These are phyloP conservation scores for Drosophila pachea DNA, from an alignment of 1,140 invertebrate species.

Conservation along the genomic window DNA sequence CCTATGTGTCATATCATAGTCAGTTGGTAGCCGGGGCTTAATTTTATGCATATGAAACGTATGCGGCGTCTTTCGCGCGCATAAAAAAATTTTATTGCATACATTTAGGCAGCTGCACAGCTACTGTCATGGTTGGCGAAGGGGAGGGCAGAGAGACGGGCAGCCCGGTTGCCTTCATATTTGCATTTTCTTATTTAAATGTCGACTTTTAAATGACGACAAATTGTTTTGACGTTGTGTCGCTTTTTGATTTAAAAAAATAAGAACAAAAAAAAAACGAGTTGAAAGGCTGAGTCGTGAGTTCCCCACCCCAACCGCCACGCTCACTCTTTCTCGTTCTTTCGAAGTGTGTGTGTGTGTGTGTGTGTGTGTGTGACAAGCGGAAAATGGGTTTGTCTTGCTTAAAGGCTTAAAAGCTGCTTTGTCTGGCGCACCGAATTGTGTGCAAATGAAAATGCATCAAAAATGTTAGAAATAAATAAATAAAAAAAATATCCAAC, in stretches of 20 bases:
- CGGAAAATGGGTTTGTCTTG: constrained; percentile 58
- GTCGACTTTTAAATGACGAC: constrained; percentile 77
- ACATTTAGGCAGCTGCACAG: constrained; percentile 61
- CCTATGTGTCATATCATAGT: constrained; percentile 12
- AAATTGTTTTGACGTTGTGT: constrained; percentile 77
- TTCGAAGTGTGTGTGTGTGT: constrained; percentile 4
- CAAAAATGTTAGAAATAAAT: constrained; percentile 4
- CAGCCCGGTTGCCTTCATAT: constrained; percentile 42
- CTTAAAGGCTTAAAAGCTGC: constrained; percentile 64
- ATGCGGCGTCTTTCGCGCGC: constrained; percentile 61
- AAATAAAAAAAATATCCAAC: constrained; percentile 1
- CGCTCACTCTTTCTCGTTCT: too few species aligned
- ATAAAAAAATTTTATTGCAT: constrained; percentile 77
- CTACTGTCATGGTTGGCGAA: constrained; percentile 7
- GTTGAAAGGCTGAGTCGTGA: constrained; percentile 51
- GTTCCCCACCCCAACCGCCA: too few species aligned
- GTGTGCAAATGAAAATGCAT: constrained; percentile 31
- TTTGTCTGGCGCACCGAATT: constrained; percentile 31
- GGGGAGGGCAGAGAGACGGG: constrained; percentile 5
- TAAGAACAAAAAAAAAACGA: constrained; percentile 40
- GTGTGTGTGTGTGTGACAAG: constrained; percentile 38
- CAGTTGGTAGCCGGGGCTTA: constrained; percentile 45
- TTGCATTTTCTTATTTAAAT: constrained; percentile 77
- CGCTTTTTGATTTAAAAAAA: constrained; percentile 74
- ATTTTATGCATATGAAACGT: constrained; percentile 74